Conservation (phyloP, 2,113 vertebrate species). For the Scomber scombrus region DNA sequence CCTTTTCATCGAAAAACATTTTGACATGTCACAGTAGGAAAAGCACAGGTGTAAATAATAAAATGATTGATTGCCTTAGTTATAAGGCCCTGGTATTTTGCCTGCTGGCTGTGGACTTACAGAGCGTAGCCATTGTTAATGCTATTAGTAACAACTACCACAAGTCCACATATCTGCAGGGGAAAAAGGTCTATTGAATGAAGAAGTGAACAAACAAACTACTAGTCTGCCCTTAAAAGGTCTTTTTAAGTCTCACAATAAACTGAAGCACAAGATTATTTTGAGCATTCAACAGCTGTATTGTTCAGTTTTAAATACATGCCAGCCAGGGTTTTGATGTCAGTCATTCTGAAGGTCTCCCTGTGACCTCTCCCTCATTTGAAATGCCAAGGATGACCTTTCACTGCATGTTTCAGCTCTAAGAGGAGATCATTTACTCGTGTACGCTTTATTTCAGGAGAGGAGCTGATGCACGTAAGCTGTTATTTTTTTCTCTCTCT, state of each 20-base stretch:
- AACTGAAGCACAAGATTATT: neutral
- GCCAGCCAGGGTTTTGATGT: constrained; percentile 28
- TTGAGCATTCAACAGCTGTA: constrained; percentile 30
- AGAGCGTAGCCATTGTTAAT: neutral
- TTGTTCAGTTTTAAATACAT: constrained; percentile 33
- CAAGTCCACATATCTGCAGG: neutral
- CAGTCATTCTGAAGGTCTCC: constrained; percentile 36
- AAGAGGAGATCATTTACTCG: constrained; percentile 53
- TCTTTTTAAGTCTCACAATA: constrained; percentile 1
- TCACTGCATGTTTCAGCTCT: constrained; percentile 39
- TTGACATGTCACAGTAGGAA: neutral
- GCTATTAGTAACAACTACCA: constrained; percentile 3
- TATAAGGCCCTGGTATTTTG: neutral
- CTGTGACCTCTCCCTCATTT: constrained; percentile 55
- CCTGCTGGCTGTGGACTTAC: neutral
- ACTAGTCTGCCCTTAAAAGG: constrained; percentile 2
- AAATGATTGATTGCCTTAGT: neutral
- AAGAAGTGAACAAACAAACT: constrained; percentile 27
- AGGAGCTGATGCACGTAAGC: constrained; percentile 43
- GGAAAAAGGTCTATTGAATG: constrained; percentile 18
- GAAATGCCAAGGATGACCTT: constrained; percentile 67
- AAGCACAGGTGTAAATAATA: neutral
- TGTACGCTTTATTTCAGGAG: constrained; percentile 59
- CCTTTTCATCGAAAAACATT: too few species aligned
- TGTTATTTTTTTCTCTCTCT: constrained; percentile 18